phyloP scores from a whole-genome alignment of 2,113 vertebrate species.

The Colius striatus region DNA sequence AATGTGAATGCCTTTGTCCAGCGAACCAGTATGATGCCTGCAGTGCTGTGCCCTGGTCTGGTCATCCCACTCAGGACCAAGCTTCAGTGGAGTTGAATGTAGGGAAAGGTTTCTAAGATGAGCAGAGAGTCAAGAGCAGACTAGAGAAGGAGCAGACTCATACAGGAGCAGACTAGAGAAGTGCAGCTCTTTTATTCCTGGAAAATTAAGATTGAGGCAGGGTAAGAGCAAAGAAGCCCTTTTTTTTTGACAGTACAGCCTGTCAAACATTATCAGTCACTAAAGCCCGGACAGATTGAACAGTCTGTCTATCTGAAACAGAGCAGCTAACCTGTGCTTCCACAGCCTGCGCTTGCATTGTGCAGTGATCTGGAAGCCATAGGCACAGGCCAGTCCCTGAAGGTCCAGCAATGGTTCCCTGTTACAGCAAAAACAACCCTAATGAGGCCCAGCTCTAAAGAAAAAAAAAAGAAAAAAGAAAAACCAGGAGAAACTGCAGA shows the following conservation, averaged over 20 bases:
- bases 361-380: neutral
- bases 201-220: neutral
- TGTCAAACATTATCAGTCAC: neutral
- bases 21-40: neutral
- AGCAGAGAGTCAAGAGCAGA: neutral
- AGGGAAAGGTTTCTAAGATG: neutral
- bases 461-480: neutral
- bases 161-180: neutral
- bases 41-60: neutral
- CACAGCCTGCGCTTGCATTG: neutral
- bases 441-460: neutral
- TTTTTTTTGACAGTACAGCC: neutral
- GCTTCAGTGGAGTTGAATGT: neutral
- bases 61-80: neutral
- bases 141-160: neutral
- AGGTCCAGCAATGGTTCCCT: neutral
- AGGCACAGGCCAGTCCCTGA: neutral
- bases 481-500: neutral
- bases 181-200: neutral
- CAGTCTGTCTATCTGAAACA: neutral
- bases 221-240: neutral
- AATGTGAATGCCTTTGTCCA: neutral
- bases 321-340: neutral
- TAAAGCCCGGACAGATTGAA: neutral
- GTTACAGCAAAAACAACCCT: neutral